Percentiles rank a stretch among this genome's conserved stretches.
These are phyloP conservation scores for Sterrhoptilus dennistouni DNA, from an alignment of 2,113 vertebrate genomes.

Conservation along the genomic window DNA sequence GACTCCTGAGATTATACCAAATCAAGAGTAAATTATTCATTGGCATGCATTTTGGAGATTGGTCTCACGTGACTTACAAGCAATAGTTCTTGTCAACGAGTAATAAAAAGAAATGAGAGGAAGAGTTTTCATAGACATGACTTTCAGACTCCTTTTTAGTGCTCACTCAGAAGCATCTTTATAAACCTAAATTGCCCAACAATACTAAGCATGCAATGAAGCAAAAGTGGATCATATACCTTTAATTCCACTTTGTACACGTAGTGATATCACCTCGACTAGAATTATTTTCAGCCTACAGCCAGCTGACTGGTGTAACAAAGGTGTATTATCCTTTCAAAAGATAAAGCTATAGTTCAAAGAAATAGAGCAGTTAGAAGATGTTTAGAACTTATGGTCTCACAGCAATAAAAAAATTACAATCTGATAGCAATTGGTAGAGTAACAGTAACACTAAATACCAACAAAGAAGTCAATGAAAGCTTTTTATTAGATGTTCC, in stretches of 20 bases:
- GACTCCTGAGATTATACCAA: not conserved
- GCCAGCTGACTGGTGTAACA: not conserved
- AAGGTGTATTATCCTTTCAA: not conserved
- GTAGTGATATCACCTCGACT: not conserved
- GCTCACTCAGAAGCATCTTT: not conserved
- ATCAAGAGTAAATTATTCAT: not conserved
- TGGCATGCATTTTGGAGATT: not conserved
- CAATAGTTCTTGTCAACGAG: not conserved
- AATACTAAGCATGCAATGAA: not conserved
- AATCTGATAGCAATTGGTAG: not conserved
- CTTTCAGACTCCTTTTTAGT: not conserved
- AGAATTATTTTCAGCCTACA: not conserved
- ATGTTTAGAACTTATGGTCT: not conserved
- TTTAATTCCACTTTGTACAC: not conserved
- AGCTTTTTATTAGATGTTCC: not conserved
- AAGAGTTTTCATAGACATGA: not conserved
- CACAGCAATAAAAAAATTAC: not conserved
- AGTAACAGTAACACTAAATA: not conserved
- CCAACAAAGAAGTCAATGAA: not conserved
- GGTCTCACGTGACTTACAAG: not conserved
- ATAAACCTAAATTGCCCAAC: not conserved
- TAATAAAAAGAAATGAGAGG: not conserved
- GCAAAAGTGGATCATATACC: not conserved
- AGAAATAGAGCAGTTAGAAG: not conserved
- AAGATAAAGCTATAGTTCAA: not conserved